phyloP scores from a whole-genome alignment of 2,797 vertebrate species.

The Hipposideros larvatus region DNA sequence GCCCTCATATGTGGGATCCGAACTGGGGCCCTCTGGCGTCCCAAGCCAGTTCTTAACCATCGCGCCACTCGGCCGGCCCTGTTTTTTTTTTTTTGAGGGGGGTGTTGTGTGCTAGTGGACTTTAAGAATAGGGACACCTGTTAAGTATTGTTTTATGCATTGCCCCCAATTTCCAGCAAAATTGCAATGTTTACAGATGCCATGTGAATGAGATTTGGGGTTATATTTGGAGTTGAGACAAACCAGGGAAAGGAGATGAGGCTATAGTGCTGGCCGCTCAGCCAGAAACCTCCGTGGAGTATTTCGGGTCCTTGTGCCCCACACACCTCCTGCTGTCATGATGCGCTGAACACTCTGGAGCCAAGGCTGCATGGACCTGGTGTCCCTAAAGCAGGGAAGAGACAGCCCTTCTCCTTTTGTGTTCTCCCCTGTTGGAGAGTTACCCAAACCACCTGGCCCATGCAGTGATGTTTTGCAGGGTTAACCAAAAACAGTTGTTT shows the following conservation, averaged over 20 bases:
- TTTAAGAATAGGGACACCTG: background rate
- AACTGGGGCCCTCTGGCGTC: too few relatives aligned
- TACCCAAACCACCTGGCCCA: background rate
- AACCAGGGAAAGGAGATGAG: background rate
- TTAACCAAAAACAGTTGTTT: background rate
- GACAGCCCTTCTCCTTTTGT: background rate
- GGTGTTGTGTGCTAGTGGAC: background rate
- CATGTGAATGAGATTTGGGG: background rate
- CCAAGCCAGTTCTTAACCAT: too few relatives aligned
- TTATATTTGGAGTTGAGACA: background rate
- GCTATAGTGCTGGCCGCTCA: background rate
- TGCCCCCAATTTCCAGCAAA: background rate
- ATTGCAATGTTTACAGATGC: background rate
- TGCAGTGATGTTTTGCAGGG: background rate
- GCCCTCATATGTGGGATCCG: too few relatives aligned
- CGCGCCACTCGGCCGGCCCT: too few relatives aligned
- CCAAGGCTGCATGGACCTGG: fast-evolving
- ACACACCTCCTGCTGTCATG: fast-evolving
- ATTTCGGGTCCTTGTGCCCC: fast-evolving
- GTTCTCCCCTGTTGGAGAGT: background rate
- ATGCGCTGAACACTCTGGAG: background rate
- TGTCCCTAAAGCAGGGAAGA: background rate
- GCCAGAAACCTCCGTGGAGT: fast-evolving
- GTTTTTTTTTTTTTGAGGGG: background rate
- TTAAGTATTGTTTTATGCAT: background rate